Conservation (phyloP, 1,140 invertebrate species). For the Papilio polytes region DNA sequence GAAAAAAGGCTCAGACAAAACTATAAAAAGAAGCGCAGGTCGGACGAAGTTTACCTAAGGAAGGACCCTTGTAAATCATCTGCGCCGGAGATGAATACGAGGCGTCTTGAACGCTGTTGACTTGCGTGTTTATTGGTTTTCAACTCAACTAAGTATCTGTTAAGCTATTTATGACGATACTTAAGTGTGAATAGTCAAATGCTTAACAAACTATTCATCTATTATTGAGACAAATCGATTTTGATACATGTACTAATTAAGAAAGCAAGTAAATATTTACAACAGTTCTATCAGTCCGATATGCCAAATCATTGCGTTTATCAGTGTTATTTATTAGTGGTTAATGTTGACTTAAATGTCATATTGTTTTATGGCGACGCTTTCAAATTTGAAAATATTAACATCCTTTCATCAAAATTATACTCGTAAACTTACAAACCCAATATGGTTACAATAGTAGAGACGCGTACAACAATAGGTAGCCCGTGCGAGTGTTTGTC, state of each 20-base stretch:
- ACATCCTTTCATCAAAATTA: conserved; percentile 55
- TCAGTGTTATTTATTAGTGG: not conserved
- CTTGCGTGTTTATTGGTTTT: conserved; percentile 79
- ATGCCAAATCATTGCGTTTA: not conserved
- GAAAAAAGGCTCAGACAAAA: conserved; percentile 76
- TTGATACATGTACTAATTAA: not conserved
- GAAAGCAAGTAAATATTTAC: not conserved
- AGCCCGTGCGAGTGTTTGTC: conserved; percentile 80
- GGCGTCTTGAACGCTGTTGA: conserved; percentile 75
- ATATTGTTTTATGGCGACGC: conserved; percentile 13
- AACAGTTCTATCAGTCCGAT: not conserved
- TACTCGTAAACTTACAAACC: conserved; percentile 2
- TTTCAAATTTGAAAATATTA: conserved; percentile 53
- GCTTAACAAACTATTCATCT: conserved; percentile 42
- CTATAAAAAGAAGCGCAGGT: conserved; percentile 80
- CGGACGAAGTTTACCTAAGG: conserved; percentile 80
- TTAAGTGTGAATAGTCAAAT: conserved; percentile 55
- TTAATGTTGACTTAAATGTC: not conserved
- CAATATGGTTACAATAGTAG: conserved; percentile 75
- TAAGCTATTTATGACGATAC: conserved; percentile 72
- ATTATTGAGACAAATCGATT: not conserved
- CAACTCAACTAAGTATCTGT: conserved; percentile 75
- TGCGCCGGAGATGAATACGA: conserved; percentile 72
- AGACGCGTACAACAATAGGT: conserved; percentile 74
- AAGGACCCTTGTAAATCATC: conserved; percentile 84